phyloP scores from a whole-genome alignment of 2,888 invertebrate genomes.

The Protodeltote pygarga region DNA sequence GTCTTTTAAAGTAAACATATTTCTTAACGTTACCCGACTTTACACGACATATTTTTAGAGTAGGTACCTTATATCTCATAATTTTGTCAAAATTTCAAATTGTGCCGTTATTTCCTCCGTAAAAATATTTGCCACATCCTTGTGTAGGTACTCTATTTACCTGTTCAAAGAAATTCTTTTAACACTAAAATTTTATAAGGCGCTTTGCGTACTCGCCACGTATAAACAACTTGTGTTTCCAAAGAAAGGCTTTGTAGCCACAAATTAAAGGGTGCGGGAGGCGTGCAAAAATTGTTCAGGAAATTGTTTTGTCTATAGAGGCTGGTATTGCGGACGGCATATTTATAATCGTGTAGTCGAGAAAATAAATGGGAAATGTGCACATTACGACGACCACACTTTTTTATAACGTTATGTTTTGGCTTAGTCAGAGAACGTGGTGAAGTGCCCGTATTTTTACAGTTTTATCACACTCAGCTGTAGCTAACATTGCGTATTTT shows the following conservation, averaged over 20 bases:
- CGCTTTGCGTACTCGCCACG: slow-evolving; percentile 33
- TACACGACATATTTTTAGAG: slow-evolving; percentile 23
- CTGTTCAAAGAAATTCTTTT: slow-evolving; percentile 50
- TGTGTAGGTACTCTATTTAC: slow-evolving; percentile 23
- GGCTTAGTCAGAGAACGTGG: background rate
- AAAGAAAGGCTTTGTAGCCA: slow-evolving; percentile 28
- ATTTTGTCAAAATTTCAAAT: slow-evolving; percentile 10
- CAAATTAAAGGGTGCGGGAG: slow-evolving; percentile 47
- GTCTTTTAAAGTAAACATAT: slow-evolving; percentile 27
- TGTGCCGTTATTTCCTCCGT: slow-evolving; percentile 32
- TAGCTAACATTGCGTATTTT: slow-evolving; percentile 14
- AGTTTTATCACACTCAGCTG: too few relatives aligned
- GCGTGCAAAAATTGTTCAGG: slow-evolving; percentile 50
- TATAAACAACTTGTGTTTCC: slow-evolving; percentile 18
- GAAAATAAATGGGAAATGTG: slow-evolving; percentile 25
- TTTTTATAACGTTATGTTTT: slow-evolving; percentile 10
- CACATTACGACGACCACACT: slow-evolving; percentile 9
- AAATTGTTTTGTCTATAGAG: slow-evolving; percentile 57
- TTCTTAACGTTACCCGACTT: slow-evolving; percentile 15
- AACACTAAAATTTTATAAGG: slow-evolving; percentile 46
- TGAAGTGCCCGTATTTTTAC: background rate
- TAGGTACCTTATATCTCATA: slow-evolving; percentile 19
- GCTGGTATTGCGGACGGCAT: slow-evolving; percentile 32
- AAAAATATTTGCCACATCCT: slow-evolving; percentile 45
- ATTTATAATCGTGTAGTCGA: slow-evolving; percentile 28